Base-by-base conservation (phyloP, 2,888 invertebrate genomes). In the Drymonia ruficornis region DNA sequence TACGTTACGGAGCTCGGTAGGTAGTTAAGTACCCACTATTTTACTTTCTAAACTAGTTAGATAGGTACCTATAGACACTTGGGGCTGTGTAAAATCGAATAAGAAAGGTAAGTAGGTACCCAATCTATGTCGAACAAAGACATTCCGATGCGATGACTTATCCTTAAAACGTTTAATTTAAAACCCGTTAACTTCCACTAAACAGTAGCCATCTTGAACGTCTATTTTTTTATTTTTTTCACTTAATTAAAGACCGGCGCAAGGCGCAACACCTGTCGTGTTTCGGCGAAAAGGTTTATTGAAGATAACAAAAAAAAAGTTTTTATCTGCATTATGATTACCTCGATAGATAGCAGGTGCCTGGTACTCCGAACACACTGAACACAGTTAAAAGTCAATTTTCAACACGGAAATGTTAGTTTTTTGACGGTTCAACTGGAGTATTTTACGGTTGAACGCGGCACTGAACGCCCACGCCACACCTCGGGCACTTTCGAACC, bases 401-500 rank as follows among this genome's bases (percentile, higher is more conserved):
- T 61, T 65, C 61, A 73, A 76, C 75, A 78, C 77, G 71, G 70
- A 72, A 73, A 76, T 74, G 65, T 70, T 73, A 78, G 80, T 81
- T 78, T 23, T 78, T 80, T 49, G 55, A 68, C 66, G 56, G 29
- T 70, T 56, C 64, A 64, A 68, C 66, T 51, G 66, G 62, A 66
- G 68, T 70, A 71, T 71, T 84, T 83, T 76, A 83, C 81, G 83
- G 81, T 86, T 82, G 84, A 84, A 81, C 80, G 85, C 85, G 75
- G 81, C 83, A 86, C 81, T 80, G 72, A 72, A 75, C 82, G 81
- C 84, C 85, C 81, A 84, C 87, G 87, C 87, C 89, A 84, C 89
- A 88, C 90, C 89, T 89, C 78, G 70, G 72, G 75, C 84, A 90
- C 90, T 90, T 90, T 89, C 87, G 77, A 88, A 89, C 87, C 90